phyloP scores from a whole-genome alignment of 92 coral and sea anemone species.

The Pocillopora grandis region DNA sequence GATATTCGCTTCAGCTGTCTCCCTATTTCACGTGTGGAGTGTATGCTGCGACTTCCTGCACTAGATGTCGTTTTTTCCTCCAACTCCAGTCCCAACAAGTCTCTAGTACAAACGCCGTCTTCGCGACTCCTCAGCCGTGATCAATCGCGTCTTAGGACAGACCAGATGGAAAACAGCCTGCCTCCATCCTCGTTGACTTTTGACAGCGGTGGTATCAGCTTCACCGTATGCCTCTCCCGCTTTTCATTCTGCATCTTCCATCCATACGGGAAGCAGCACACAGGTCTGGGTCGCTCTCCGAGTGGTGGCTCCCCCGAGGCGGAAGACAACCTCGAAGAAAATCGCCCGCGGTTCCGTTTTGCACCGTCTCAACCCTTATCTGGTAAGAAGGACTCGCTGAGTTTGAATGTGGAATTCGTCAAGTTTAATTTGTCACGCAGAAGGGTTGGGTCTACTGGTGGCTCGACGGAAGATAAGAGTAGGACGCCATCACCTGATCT shows the following conservation, averaged over 20 bases:
- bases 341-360: conserved; percentile 66
- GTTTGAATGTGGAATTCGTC: conserved; percentile 91
- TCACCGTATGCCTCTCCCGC: conserved; percentile 92
- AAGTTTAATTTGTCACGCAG: conserved; percentile 95
- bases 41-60: conserved; percentile 96
- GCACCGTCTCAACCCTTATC: conserved; percentile 82
- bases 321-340: conserved; percentile 64
- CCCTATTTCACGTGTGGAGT: conserved; percentile 96
- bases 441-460: conserved; percentile 74
- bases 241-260: conserved; percentile 96
- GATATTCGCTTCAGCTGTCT: conserved; percentile 94
- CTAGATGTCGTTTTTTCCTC: conserved; percentile 93
- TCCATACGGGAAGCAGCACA: conserved; percentile 96
- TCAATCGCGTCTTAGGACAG: conserved; percentile 28
- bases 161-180: conserved; percentile 50
- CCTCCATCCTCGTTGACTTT: conserved; percentile 55
- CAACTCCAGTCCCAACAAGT: conserved; percentile 91
- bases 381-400: conserved; percentile 96
- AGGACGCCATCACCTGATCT: conserved; percentile 74
- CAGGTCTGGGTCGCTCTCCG: conserved; percentile 66
- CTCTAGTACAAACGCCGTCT: conserved; percentile 43
- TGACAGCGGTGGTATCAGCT: conserved; percentile 97
- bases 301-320: conserved; percentile 62
- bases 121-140: conserved; percentile 43
- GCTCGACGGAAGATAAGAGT: conserved; percentile 53